Evolutionary conservation across 53 echinoderm and acorn worm species (phyloP).

Genomic region (Henricia sp.): DNA sequence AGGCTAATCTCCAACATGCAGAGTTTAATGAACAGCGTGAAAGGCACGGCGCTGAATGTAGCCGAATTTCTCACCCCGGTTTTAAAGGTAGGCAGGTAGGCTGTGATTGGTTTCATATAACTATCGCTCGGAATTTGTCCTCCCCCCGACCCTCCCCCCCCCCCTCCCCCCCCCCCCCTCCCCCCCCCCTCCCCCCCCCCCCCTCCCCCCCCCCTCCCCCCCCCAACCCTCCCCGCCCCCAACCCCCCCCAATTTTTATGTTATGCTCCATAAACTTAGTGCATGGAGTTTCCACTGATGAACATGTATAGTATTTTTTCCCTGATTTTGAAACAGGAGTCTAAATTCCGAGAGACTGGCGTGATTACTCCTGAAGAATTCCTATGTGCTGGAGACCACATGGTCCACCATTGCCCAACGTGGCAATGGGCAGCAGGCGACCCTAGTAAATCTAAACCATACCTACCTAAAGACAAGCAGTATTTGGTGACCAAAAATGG

Average conservation of each 20-base stretch:
- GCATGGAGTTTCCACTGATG: too few relatives aligned
- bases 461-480: conserved; percentile 96
- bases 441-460: conserved; percentile 82
- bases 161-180: not conserved
- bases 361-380: conserved; percentile 97
- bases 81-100: not conserved
- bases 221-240: too few relatives aligned
- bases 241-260: too few relatives aligned
- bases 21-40: not conserved
- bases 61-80: not conserved
- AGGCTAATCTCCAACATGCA: too few relatives aligned
- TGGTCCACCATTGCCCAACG: conserved; percentile 94
- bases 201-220: too few relatives aligned
- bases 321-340: too few relatives aligned
- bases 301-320: too few relatives aligned
- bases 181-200: not conserved
- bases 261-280: too few relatives aligned
- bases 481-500: conserved; percentile 96
- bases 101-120: not conserved
- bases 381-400: conserved; percentile 92
- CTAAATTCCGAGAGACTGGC: conserved; percentile 96
- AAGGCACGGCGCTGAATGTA: not conserved
- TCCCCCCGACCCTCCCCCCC: not conserved
- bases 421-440: conserved; percentile 98
- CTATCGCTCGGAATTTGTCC: too few relatives aligned